Evolutionary conservation across 1,140 invertebrate species (phyloP).

Genomic region (Drosophila grimshawi): DNA sequence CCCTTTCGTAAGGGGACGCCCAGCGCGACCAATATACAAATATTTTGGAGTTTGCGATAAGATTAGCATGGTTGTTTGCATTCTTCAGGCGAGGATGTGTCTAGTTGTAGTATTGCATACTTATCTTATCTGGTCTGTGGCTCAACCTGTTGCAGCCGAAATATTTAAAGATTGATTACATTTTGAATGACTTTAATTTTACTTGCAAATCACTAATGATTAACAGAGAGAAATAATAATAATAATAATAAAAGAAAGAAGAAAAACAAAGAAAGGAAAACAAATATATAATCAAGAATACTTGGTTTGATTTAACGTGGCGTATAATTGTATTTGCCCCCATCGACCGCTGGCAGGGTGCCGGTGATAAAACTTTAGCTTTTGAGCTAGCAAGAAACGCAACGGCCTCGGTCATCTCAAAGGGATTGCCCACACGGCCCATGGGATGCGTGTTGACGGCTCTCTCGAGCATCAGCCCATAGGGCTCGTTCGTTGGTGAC

Average conservation of each 20-base stretch:
- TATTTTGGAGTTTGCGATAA: conserved; percentile 19
- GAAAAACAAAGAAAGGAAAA: background rate
- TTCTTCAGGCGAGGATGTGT: background rate
- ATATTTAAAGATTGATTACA: conserved; percentile 19
- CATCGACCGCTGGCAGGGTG: conserved; percentile 92
- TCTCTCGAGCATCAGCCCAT: conserved; percentile 90
- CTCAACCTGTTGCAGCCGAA: too few species aligned
- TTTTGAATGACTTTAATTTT: conserved; percentile 9
- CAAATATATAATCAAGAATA: conserved; percentile 15
- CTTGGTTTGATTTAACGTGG: conserved; percentile 57
- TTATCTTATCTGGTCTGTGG: background rate
- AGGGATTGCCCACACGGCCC: conserved; percentile 90
- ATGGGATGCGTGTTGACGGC: conserved; percentile 92
- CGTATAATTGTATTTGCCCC: conserved; percentile 84
- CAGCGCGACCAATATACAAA: background rate
- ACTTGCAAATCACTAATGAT: conserved; percentile 9
- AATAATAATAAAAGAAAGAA: background rate
- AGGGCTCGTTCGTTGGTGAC: conserved; percentile 91
- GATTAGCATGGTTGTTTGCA: background rate
- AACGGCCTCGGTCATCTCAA: conserved; percentile 92
- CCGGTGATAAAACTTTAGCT: conserved; percentile 94
- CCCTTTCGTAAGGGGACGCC: background rate
- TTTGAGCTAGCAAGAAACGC: conserved; percentile 93
- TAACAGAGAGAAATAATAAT: conserved; percentile 14
- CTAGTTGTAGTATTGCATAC: background rate